Base-by-base conservation (phyloP, 2,888 invertebrate species). In the Digitonthophagus gazella region DNA sequence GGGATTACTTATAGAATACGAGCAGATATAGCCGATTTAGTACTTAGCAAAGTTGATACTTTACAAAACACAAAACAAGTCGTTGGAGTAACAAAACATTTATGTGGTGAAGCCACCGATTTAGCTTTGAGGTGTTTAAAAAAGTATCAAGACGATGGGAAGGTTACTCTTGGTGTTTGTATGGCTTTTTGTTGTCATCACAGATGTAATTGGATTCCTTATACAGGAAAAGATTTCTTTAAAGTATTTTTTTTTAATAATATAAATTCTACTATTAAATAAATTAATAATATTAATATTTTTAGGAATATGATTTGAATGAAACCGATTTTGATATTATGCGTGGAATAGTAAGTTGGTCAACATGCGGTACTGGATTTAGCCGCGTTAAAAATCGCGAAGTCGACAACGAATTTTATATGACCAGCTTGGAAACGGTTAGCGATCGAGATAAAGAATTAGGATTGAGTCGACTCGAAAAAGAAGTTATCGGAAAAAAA, bases 171-270 rank as follows among this genome's bases (percentile, higher is more conserved):
- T 66, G 93, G 92, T 3, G 78, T 90, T 56, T 84, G 93, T 67
- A 87, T 96, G 79, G 95, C 96, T 1, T 88, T 95, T 16, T 97
- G 97, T 82, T 97, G 97, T 80, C 96, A 96, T 82, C 96, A 97
- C 83, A 88, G 91, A 74, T 95, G 95, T 80, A 86, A 88, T 57
- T 93, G 90, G 87, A 81, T 81, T 15, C 82, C 88, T 0, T 94
- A 92, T 81, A 87, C 90, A 1, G 93, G 92, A 0, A 89, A 89
- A 76, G 74, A 84, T 1, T 91, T 89, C 78, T 85, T 92, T 58
- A 75, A 82, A 72, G 82, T 83, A 71, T n/a, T n/a, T n/a, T n/a
- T n/a, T n/a, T n/a, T n/a, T n/a, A n/a, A n/a, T n/a, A 78, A 19
- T 58, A 16, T 11, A 16, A 14, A 1, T 14, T 57, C 11, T 15